Conservation (phyloP, 2,888 invertebrate species). For the Oscheius sp. region DNA sequence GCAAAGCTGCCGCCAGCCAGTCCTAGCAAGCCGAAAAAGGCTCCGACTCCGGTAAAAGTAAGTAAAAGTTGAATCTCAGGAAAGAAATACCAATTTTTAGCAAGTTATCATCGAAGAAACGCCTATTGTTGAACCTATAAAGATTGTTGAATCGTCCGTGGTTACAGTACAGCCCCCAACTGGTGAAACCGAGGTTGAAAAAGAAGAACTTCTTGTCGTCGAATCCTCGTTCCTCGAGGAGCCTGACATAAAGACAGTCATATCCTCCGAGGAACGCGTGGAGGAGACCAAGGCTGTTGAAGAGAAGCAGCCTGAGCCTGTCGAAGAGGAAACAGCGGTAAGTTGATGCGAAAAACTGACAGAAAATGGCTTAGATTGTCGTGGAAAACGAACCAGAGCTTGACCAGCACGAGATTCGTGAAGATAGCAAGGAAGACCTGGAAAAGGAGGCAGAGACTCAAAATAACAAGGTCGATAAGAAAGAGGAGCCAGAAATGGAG, state of each 20-base stretch:
- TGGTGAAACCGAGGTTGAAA: not conserved
- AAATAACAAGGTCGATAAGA: too few species aligned
- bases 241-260: not conserved
- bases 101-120: not conserved
- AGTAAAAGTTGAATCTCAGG: not conserved
- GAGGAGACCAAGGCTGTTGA: conserved; percentile 7
- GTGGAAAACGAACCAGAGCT: not conserved
- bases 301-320: not conserved
- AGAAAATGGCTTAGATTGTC: not conserved
- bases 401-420: not conserved
- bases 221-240: conserved; percentile 7
- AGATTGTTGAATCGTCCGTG: not conserved
- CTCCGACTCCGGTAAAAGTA: not conserved
- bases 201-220: not conserved
- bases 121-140: not conserved
- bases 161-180: not conserved
- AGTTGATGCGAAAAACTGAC: not conserved
- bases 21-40: not conserved
- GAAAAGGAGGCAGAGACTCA: not conserved
- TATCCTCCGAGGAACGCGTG: conserved; percentile 10
- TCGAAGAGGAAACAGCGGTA: not conserved
- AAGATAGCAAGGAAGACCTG: not conserved
- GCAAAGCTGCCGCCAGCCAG: not conserved
- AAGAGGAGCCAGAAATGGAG: too few species aligned
- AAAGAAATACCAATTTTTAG: not conserved